Evolutionary conservation across 2,113 vertebrate genomes (phyloP), one percentile per base, ranked within the genome.

Genomic region (Muscicapa adusta): DNA sequence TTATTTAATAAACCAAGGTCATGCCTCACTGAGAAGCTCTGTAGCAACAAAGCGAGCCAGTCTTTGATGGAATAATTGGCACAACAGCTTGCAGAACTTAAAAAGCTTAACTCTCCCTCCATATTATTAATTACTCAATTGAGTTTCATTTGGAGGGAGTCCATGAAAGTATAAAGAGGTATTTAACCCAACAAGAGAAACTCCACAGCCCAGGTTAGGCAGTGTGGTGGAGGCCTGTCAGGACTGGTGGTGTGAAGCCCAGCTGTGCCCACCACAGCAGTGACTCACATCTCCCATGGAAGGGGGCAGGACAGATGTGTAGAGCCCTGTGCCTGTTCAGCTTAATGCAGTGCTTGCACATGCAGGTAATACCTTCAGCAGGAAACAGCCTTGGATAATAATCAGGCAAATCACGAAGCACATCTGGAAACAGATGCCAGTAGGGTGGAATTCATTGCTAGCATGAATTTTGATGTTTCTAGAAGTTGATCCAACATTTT

Each of bases 51-150:
- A 90, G 62, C 0, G 0, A 89, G 76, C 13, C 80, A 89, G 83
- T 29, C 76, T 88, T 53, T 73, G 63, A 85, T 80, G 67, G 58
- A 91, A 34, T 70, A 70, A 73, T 45, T 76, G 79, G 54, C 91
- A 86, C 72, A 40, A 83, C 68, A 88, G 42, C 12, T 2, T 6
- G 28, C 40, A 73, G 77, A 88, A 73, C 12, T 83, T 65, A 66
- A 79, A 95, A 94, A 88, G 71, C 89, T 91, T 94, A 92, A 85
- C 28, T 91, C 75, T 72, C 67, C 22, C 50, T 93, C 51, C 18
- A 2, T 57, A 58, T 45, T 84, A 81, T 91, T 88, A 85, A 86
- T 86, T 77, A 80, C 67, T 61, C 4, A 1, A 72, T 65, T 14
- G 12, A 73, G 51, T 86, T 88, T 61, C 47, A 62, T 70, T 76